phyloP scores from a whole-genome alignment of 2,113 vertebrate genomes.

The Heterochromis multidens region DNA sequence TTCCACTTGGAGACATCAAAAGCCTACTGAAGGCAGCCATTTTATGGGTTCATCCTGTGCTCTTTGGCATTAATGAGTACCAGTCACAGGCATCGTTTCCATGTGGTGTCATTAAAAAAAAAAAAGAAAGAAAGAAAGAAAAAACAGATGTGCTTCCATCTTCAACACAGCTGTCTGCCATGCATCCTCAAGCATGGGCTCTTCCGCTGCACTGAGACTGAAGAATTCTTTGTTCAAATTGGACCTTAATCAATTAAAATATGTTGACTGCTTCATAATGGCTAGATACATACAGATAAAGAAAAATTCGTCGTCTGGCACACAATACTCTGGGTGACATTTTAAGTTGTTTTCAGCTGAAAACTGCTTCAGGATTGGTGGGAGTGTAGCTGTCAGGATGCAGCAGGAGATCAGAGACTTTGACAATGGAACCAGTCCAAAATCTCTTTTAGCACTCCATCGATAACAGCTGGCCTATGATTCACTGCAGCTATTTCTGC shows the following conservation, averaged over 20 bases:
- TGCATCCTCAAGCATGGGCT: slow-evolving; percentile 11
- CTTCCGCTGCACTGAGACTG: slow-evolving; percentile 15
- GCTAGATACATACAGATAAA: not conserved
- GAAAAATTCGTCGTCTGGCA: not conserved
- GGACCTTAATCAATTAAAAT: not conserved
- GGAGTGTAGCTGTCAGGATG: slow-evolving; percentile 19
- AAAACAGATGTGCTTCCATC: slow-evolving; percentile 58
- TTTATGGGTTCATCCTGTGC: slow-evolving; percentile 67
- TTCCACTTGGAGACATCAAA: slow-evolving; percentile 62
- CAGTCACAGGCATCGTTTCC: slow-evolving; percentile 45
- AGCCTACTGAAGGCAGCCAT: slow-evolving; percentile 53
- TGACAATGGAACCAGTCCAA: slow-evolving; percentile 45
- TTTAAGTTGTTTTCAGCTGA: slow-evolving; percentile 10
- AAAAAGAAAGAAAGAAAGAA: not conserved
- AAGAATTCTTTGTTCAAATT: not conserved
- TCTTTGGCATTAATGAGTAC: slow-evolving; percentile 57
- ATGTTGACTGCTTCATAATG: not conserved
- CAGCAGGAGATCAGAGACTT: slow-evolving; percentile 44
- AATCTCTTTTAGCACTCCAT: slow-evolving; percentile 56
- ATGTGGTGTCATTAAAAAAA: slow-evolving; percentile 57
- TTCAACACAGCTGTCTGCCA: slow-evolving; percentile 55
- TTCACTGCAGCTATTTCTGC: slow-evolving; percentile 38
- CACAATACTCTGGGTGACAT: not conserved
- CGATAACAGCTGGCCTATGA: slow-evolving; percentile 55
- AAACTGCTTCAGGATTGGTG: not conserved